phyloP scores from a whole-genome alignment of 2,888 invertebrate genomes.

The Oscheius sp. region DNA sequence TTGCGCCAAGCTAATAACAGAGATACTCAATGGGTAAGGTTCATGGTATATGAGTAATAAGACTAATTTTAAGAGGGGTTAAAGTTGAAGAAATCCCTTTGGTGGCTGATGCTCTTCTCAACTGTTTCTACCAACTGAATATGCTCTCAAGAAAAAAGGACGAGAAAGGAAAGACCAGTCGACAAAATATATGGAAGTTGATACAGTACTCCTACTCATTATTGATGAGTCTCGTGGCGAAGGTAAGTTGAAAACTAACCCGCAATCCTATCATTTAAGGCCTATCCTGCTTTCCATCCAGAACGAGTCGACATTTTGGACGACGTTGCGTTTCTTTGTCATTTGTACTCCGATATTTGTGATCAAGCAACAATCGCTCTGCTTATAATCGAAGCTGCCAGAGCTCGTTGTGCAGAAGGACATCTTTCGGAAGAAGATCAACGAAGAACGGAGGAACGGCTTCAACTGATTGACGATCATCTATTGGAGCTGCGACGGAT shows the following conservation, averaged over 20 bases:
- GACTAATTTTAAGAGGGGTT: conserved; percentile 4
- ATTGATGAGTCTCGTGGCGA: conserved; percentile 53
- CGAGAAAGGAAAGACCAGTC: conserved; percentile 35
- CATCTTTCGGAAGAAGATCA: conserved; percentile 36
- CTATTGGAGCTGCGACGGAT: conserved; percentile 58
- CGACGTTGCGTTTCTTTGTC: conserved; percentile 62
- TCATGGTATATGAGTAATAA: not conserved
- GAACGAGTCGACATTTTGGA: conserved; percentile 61
- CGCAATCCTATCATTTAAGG: conserved; percentile 36
- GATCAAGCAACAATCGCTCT: conserved; percentile 64
- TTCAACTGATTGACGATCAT: conserved; percentile 62
- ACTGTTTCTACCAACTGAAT: conserved; percentile 61
- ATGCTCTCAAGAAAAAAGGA: conserved; percentile 47
- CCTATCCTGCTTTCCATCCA: conserved; percentile 56
- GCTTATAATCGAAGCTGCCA: conserved; percentile 65
- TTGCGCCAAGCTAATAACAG: conserved; percentile 43
- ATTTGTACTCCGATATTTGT: conserved; percentile 62
- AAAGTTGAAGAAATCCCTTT: conserved; percentile 47
- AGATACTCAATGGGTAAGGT: conserved; percentile 47
- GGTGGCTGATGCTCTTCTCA: conserved; percentile 59
- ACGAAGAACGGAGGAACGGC: conserved; percentile 6
- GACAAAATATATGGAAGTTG: conserved; percentile 53
- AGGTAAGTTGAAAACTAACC: conserved; percentile 33
- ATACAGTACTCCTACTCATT: conserved; percentile 57
- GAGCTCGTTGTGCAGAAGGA: conserved; percentile 52